Evolutionary conservation across 2,888 invertebrate genomes (phyloP).

Genomic region (Sinhomidia bicolor): DNA sequence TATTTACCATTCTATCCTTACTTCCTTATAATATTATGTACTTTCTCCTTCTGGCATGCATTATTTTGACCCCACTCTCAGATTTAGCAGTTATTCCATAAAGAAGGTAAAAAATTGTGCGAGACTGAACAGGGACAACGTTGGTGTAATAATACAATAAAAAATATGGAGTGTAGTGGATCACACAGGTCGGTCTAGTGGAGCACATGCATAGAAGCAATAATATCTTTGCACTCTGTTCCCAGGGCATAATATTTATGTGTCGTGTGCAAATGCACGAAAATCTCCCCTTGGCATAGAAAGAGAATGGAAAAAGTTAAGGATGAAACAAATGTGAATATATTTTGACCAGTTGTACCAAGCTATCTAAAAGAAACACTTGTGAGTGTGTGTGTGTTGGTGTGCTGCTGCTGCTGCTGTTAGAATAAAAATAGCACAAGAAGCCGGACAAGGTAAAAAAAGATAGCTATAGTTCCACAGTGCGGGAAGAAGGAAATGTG

Average conservation of each 20-base stretch:
- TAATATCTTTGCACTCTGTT: not conserved
- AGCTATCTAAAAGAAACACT: not conserved
- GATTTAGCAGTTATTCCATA: not conserved
- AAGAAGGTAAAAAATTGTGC: not conserved
- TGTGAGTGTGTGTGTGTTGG: no score
- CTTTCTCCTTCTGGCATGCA: not conserved
- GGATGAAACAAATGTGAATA: not conserved
- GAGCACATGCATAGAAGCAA: no score
- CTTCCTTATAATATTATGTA: no score
- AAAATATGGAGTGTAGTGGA: not conserved
- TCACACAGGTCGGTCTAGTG: not conserved
- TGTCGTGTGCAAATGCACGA: conserved; percentile 28
- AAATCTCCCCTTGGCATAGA: conserved; percentile 17
- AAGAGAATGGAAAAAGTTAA: not conserved
- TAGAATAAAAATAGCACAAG: no score
- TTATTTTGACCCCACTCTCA: not conserved
- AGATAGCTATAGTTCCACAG: no score
- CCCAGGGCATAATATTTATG: conserved; percentile 2
- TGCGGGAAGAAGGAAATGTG: not conserved
- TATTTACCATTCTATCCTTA: no score
- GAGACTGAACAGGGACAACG: no score
- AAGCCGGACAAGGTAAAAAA: conserved; percentile 4
- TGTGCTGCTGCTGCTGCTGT: no score
- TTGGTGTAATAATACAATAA: not conserved
- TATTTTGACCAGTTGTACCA: conserved; percentile 21